Conservation (phyloP, 35 echinoderm and acorn worm genomes). For the Apostichopus californicus region DNA sequence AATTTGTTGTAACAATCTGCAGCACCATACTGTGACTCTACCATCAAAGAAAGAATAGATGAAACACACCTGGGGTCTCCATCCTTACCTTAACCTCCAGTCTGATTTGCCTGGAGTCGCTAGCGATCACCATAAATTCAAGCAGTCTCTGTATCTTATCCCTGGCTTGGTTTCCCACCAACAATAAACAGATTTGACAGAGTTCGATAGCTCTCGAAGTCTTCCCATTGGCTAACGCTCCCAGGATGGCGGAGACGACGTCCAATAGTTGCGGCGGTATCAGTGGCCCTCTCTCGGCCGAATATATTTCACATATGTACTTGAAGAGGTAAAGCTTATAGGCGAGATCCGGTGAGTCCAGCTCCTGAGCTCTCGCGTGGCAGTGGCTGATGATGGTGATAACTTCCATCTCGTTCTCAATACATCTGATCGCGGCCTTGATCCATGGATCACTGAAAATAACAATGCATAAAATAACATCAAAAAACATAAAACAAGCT, state of each 20-base stretch:
- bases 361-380: conserved; percentile 31
- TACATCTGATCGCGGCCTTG: conserved; percentile 68
- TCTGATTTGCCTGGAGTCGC: conserved; percentile 55
- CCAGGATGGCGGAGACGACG: conserved; percentile 59
- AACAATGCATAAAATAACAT: no score
- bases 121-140: conserved; percentile 80
- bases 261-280: conserved; percentile 69
- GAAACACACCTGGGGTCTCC: background rate
- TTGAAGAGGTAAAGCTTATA: conserved; percentile 86
- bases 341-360: conserved; percentile 45
- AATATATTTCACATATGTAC: conserved; percentile 66
- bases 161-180: conserved; percentile 52
- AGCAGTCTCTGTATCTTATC: conserved; percentile 65
- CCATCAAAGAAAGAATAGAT: background rate
- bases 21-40: no score
- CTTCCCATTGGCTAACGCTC: conserved; percentile 76
- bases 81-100: conserved; percentile 78
- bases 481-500: no score
- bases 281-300: conserved; percentile 41
- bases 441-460: conserved; percentile 84
- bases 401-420: conserved; percentile 79
- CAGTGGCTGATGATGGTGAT: conserved; percentile 60
- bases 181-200: conserved; percentile 67
- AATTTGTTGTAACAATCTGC: no score
- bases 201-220: conserved; percentile 72